These are phyloP conservation scores for Festucalex cinctus DNA, from an alignment of 2,113 vertebrate genomes.

Conservation along the genomic window DNA sequence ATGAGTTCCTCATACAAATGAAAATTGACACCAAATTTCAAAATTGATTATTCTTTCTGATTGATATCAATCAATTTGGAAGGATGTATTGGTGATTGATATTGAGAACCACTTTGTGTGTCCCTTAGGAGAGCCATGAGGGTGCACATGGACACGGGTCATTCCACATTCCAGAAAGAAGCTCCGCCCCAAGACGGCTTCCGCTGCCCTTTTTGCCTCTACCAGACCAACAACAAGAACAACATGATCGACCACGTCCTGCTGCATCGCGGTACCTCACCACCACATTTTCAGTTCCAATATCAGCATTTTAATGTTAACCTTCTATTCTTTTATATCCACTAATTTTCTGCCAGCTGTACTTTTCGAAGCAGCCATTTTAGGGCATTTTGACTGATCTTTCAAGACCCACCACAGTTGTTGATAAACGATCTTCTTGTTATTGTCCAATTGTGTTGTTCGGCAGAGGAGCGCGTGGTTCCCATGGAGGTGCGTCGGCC, in stretches of 20 bases:
- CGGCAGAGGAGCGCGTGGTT: conserved; percentile 54
- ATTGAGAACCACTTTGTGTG: neutral
- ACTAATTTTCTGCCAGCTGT: too few relatives aligned
- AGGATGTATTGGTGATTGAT: neutral
- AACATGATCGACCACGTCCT: conserved; percentile 66
- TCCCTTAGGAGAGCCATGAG: conserved; percentile 46
- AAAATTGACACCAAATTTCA: too few relatives aligned
- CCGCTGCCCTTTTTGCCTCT: conserved; percentile 65
- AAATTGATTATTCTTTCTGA: too few relatives aligned
- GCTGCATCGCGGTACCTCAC: conserved; percentile 53
- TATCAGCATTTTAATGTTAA: too few relatives aligned
- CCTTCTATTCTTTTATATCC: too few relatives aligned
- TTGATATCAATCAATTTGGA: too few relatives aligned
- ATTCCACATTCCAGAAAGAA: conserved; percentile 29
- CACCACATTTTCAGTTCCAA: accelerated
- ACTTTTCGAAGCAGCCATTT: too few relatives aligned
- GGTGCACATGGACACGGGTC: conserved; percentile 42
- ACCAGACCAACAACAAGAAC: conserved; percentile 60
- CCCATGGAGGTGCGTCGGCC: conserved; percentile 56
- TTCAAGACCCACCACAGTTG: too few relatives aligned
- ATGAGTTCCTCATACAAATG: too few relatives aligned
- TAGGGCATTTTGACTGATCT: too few relatives aligned
- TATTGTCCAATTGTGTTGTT: neutral
- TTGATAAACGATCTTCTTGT: too few relatives aligned
- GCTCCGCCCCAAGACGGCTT: conserved; percentile 32